Conservation (phyloP, 1,140 invertebrate genomes). For the Panulirus ornatus region DNA sequence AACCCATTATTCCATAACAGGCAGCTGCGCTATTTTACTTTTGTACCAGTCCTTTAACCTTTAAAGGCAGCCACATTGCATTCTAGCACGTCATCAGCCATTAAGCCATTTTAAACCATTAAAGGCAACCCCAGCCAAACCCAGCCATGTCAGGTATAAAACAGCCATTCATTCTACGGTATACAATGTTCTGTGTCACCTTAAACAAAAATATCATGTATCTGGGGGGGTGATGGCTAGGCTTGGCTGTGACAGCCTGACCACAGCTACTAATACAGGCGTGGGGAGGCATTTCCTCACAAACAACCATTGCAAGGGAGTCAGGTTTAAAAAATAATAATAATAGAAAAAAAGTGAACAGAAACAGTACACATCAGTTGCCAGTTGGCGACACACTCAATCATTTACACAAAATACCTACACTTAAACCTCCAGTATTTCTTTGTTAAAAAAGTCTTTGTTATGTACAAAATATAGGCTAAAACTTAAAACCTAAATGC, state of each 20-base stretch:
- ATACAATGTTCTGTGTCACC: conserved; percentile 60
- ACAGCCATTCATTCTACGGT: conserved; percentile 66
- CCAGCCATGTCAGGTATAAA: conserved; percentile 69
- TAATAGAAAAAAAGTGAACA: conserved; percentile 60
- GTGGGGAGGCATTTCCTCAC: conserved; percentile 66
- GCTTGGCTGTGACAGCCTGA: conserved; percentile 64
- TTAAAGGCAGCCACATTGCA: conserved; percentile 66
- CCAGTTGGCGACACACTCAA: conserved; percentile 72
- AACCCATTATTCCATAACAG: conserved; percentile 43
- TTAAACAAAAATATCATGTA: conserved; percentile 71
- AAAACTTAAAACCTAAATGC: conserved; percentile 76
- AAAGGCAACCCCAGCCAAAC: conserved; percentile 62
- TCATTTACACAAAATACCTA: conserved; percentile 74
- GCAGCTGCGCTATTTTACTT: conserved; percentile 66
- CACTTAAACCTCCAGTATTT: conserved; percentile 73
- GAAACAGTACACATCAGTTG: conserved; percentile 73
- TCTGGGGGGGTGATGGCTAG: conserved; percentile 56
- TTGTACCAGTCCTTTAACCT: conserved; percentile 67
- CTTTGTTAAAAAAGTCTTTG: conserved; percentile 72
- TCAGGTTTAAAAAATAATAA: conserved; percentile 54
- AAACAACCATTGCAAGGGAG: conserved; percentile 71
- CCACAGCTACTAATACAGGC: conserved; percentile 63
- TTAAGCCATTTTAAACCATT: conserved; percentile 64
- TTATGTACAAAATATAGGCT: conserved; percentile 76
- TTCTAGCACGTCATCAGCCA: conserved; percentile 61